phyloP scores from a whole-genome alignment of 1,140 invertebrate species.

The Drosophila fuyamai region DNA sequence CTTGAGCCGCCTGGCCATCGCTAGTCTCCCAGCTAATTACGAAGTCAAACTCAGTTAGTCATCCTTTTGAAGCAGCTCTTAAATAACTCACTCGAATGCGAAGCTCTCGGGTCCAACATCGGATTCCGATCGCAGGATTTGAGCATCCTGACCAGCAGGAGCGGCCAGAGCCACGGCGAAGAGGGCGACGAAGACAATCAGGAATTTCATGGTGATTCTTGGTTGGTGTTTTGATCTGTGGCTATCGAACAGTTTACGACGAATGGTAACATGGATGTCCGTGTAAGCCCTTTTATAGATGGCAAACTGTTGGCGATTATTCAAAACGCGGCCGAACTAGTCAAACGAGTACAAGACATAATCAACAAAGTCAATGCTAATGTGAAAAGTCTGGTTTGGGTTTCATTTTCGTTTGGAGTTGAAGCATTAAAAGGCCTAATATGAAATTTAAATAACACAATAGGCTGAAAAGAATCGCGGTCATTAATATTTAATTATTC shows the following conservation, averaged over 20 bases:
- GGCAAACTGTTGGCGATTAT: slow-evolving; percentile 21
- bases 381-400: slow-evolving; percentile 33
- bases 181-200: slow-evolving; percentile 70
- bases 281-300: slow-evolving; percentile 44
- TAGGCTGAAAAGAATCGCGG: slow-evolving; percentile 31
- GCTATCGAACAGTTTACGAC: slow-evolving; percentile 37
- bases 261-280: slow-evolving; percentile 32
- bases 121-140: background rate
- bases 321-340: slow-evolving; percentile 40
- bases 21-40: slow-evolving; percentile 43
- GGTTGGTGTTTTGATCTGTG: slow-evolving; percentile 40
- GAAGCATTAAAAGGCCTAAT: slow-evolving; percentile 34
- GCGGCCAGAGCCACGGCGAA: slow-evolving; percentile 62
- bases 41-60: background rate
- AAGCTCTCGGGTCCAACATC: slow-evolving; percentile 49
- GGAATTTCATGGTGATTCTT: slow-evolving; percentile 68
- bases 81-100: slow-evolving; percentile 44
- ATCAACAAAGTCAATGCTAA: slow-evolving; percentile 46
- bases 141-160: background rate
- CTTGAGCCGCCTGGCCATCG: slow-evolving; percentile 33
- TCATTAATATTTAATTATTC: slow-evolving; percentile 54
- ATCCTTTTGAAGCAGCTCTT: background rate
- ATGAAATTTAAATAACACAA: slow-evolving; percentile 30
- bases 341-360: slow-evolving; percentile 44
- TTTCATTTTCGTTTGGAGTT: slow-evolving; percentile 41